These are phyloP conservation scores for Tamias sibiricus DNA, from an alignment of 2,113 vertebrate species.

Conservation along the genomic window DNA sequence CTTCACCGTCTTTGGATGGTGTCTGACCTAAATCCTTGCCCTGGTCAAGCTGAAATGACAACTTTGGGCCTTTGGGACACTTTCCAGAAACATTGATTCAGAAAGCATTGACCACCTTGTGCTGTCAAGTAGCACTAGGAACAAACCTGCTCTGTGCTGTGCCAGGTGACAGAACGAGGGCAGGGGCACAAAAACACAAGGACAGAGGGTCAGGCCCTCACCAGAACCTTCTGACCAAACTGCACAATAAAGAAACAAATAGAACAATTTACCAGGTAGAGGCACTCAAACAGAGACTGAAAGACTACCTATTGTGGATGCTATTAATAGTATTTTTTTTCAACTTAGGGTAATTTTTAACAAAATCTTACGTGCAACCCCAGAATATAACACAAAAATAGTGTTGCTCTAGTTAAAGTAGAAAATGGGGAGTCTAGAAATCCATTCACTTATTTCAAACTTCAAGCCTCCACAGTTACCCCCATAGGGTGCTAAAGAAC, in stretches of 20 bases:
- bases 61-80: neutral
- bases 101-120: neutral
- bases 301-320: neutral
- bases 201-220: neutral
- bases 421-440: neutral
- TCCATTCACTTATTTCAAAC: neutral
- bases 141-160: neutral
- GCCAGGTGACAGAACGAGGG: neutral
- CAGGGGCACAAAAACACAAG: neutral
- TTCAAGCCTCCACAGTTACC: neutral
- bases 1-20: neutral
- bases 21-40: neutral
- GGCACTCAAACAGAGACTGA: neutral
- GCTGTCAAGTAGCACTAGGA: neutral
- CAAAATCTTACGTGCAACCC: conserved; percentile 1
- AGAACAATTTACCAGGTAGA: neutral
- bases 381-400: conserved; percentile 3
- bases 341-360: neutral
- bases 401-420: neutral
- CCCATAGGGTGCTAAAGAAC: neutral
- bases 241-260: neutral
- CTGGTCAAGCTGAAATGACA: neutral
- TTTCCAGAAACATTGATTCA: neutral
- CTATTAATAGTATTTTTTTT: neutral
- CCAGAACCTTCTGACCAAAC: neutral